Conservation (phyloP, 2,797 vertebrate species). For the Sebastes trivittatus region DNA sequence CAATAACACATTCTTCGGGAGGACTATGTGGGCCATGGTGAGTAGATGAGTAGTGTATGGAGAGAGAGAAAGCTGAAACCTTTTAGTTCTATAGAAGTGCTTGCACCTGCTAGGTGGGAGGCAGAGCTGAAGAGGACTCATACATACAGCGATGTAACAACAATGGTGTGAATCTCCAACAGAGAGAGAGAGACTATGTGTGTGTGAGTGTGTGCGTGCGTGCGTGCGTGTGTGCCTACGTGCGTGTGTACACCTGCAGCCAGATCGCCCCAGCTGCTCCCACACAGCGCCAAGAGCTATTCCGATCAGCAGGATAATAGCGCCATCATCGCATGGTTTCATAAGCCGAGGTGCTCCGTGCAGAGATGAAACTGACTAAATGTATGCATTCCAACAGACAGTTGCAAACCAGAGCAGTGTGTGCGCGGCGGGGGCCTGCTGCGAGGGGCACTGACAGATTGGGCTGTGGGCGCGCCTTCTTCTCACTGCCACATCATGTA, state of each 20-base stretch:
- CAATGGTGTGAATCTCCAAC: slow-evolving; percentile 53
- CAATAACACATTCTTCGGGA: slow-evolving; percentile 51
- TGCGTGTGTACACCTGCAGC: slow-evolving; percentile 49
- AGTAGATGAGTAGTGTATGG: slow-evolving; percentile 55
- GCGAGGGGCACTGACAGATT: slow-evolving; percentile 49
- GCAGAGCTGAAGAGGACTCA: slow-evolving; percentile 61
- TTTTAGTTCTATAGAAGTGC: slow-evolving; percentile 70
- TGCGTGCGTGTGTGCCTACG: slow-evolving; percentile 5
- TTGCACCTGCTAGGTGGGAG: slow-evolving; percentile 75
- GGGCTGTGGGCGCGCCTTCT: slow-evolving; percentile 29
- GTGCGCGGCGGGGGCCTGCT: slow-evolving; percentile 10
- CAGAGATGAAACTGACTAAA: slow-evolving; percentile 48
- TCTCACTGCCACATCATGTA: slow-evolving; percentile 36
- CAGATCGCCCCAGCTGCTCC: slow-evolving; percentile 70
- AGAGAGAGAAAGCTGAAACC: slow-evolving; percentile 51
- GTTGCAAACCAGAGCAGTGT: slow-evolving; percentile 10
- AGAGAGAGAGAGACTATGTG: slow-evolving; percentile 11
- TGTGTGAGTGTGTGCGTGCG: background rate
- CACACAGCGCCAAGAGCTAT: slow-evolving; percentile 66
- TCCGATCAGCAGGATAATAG: slow-evolving; percentile 75
- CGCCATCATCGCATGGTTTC: slow-evolving; percentile 61
- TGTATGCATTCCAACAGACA: slow-evolving; percentile 55
- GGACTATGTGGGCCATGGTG: slow-evolving; percentile 40
- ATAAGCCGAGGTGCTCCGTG: slow-evolving; percentile 40
- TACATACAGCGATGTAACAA: slow-evolving; percentile 53